Base-by-base conservation (phyloP, 2,113 vertebrate genomes). In the Scopus umbretta region DNA sequence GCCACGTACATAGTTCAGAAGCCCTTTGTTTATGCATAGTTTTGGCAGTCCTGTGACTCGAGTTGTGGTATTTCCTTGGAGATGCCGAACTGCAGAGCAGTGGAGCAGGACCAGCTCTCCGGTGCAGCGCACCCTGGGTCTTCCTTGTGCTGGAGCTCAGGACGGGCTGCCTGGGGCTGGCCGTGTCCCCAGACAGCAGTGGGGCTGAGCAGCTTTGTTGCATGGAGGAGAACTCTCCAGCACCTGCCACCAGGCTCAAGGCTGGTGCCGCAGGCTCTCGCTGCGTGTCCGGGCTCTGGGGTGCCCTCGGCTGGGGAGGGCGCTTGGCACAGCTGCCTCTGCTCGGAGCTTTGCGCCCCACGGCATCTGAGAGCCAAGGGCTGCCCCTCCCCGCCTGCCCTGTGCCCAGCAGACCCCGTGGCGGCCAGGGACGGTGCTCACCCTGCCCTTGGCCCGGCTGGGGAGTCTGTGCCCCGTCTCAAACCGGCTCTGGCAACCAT, bases 211-310 rank as follows among this genome's bases (percentile, higher is more conserved):
- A 25, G 19, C 53, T 38, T 19, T 50, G 73, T 45, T 1, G 1
- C 4, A 3, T 1, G 2, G 27, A 27, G 36, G 34, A 43, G 38
- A 16, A 29, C 32, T 74, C 14, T 49, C 10, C n/a, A 6, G 52
- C 5, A 12, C n/a, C 49, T 4, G 8, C 47, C 2, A 2, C 20
- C 1, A 6, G 13, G 38, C 40, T 38, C 5, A 3, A 26, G 17
- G 47, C 23, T 5, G 6, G 32, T 30, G 62, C 62, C 25, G 4
- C 27, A 23, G 61, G 19, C 38, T 67, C 29, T 40, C 2, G 5
- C 49, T 17, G 52, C 4, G 2, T 5, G 47, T 12, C 30, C 13
- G 49, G 25, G 42, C 29, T 34, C n/a, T 0, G 2, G 84, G 45
- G 6, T 13, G 25, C 45, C 34, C 43, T 66, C 5, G 5, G 13